Base-by-base conservation (phyloP, 2,797 vertebrate species). In the Fringilla coelebs region DNA sequence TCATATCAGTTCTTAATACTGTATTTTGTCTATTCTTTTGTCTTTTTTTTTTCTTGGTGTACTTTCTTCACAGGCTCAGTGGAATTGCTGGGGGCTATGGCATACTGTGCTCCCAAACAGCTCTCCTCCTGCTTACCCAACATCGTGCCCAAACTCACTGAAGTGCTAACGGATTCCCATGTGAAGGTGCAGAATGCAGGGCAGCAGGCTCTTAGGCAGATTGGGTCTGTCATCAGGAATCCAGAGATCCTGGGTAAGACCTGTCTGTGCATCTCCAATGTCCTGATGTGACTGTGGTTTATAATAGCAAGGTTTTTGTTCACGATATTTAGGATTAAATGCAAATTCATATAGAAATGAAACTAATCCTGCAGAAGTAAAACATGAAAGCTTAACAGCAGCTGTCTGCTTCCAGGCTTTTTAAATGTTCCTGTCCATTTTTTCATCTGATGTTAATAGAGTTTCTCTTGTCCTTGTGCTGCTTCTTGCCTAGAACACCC, bases 111-210 rank as follows among this genome's bases (percentile, higher is more conserved):
- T 28, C 99, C 99, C 57, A 99, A 99, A 93, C 99, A 99, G 95
- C 97, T 99, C 79, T 99, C 99, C 1, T 99, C 99, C 85, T 99
- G 99, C 88, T 98, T 99, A 75, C 99, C 99, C 91, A 99, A 98
- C 97, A 99, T 99, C 1, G 99, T 99, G 95, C 99, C 99, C 71
- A 99, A 99, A 94, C 98, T 99, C 81, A 99, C 99, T 0, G 99
- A 99, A 96, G 99, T 99, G 96, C 98, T 99, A 88, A 99, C 99
- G 0, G 99, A 99, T 97, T 99, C 99, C 24, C 99, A 99, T 0
- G 99, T 99, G 78, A 99, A 99, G 98, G 99, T 99, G 94, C 99
- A 99, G 98, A 99, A 99, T 81, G 99, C 99, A 1, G 99, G 99
- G 18, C 99, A 99, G 96, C 99, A 99, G 93, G 99, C 99, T 2